Conservation (phyloP, 2,888 invertebrate species). For the Limnephilus auricula region DNA sequence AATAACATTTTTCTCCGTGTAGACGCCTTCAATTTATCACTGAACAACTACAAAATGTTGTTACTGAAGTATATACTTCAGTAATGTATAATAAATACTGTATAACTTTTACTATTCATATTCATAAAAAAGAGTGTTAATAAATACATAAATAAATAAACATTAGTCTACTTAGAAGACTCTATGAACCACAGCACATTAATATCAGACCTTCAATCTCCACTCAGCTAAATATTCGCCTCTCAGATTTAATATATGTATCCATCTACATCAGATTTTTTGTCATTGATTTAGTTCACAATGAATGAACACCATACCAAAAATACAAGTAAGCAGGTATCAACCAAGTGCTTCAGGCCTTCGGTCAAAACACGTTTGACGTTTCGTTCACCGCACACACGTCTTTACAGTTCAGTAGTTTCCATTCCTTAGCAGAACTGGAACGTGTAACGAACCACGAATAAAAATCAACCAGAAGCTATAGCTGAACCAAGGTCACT, state of each 20-base stretch:
- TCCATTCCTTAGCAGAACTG: background rate
- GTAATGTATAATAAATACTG: too few species aligned
- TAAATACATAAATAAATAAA: too few species aligned
- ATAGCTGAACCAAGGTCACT: background rate
- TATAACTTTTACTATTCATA: too few species aligned
- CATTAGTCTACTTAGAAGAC: too few species aligned
- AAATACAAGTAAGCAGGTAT: background rate
- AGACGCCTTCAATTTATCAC: too few species aligned
- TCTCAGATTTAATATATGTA: background rate
- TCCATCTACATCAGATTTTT: background rate
- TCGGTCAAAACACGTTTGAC: constrained; percentile 2
- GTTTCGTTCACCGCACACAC: background rate
- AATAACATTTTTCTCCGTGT: too few species aligned
- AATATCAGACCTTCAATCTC: background rate
- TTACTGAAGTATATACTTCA: too few species aligned
- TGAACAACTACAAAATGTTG: too few species aligned
- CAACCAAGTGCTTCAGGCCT: background rate
- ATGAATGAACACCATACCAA: background rate
- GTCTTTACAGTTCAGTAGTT: background rate
- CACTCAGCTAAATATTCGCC: background rate
- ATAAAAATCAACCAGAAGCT: background rate
- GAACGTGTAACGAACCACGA: background rate
- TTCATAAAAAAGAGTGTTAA: too few species aligned
- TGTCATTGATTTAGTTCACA: background rate
- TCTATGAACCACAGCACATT: background rate